Percentiles rank a stretch among this genome's conserved stretches.
phyloP scores from a whole-genome alignment of 2,888 invertebrate species.

The Norana najaformis region DNA sequence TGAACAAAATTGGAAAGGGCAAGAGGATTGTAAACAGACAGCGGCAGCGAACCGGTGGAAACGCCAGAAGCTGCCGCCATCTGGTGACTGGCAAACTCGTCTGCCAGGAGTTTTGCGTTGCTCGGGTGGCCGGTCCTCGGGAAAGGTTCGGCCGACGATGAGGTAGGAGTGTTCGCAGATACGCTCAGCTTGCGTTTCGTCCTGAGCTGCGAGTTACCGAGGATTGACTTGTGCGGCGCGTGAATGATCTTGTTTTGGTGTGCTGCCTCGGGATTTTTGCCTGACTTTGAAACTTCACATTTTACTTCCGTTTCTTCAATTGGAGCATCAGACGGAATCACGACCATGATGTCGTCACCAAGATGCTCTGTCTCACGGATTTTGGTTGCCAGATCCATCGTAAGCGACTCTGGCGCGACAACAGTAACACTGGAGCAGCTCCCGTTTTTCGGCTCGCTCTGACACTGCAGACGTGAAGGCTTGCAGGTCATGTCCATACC shows the following conservation, averaged over 20 bases:
- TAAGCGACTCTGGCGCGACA: neutral
- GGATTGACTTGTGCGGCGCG: slow-evolving; percentile 50
- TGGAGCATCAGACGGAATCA: slow-evolving; percentile 51
- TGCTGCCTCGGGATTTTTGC: neutral
- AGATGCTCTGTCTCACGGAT: slow-evolving; percentile 50
- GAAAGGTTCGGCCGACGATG: slow-evolving; percentile 7
- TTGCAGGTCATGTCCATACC: slow-evolving; percentile 22
- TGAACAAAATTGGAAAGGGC: slow-evolving; percentile 32
- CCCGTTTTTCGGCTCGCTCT: neutral
- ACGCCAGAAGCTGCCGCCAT: neutral
- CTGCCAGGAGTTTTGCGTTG: neutral
- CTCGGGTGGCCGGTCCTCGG: neutral
- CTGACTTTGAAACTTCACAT: neutral
- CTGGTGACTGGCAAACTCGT: neutral
- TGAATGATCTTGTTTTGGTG: slow-evolving; percentile 24
- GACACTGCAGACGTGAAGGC: neutral
- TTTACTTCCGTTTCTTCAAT: slow-evolving; percentile 19
- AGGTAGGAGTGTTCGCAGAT: neutral
- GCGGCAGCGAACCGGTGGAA: neutral
- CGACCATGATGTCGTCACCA: slow-evolving; percentile 54
- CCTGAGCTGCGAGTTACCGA: slow-evolving; percentile 42
- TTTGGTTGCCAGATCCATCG: slow-evolving; percentile 42
- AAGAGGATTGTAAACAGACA: slow-evolving; percentile 17
- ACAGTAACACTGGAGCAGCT: neutral
- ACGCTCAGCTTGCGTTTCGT: neutral